These are phyloP conservation scores for Bombylius major DNA, from an alignment of 2,888 invertebrate species.

Conservation along the genomic window DNA sequence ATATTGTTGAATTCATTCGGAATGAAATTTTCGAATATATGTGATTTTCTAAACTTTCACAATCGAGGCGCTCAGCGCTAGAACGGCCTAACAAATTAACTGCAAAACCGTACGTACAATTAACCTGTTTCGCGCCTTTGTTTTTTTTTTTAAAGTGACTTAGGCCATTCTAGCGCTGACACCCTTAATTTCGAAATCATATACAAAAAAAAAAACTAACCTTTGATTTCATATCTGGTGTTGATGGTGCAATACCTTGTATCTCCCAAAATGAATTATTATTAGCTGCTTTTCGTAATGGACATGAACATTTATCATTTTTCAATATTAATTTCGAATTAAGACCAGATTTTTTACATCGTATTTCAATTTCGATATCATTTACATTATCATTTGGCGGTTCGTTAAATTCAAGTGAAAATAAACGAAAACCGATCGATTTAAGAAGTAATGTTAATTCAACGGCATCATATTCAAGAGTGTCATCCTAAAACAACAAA, in stretches of 20 bases:
- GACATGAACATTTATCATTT: conserved; percentile 11
- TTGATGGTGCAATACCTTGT: conserved; percentile 11
- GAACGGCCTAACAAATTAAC: too few relatives aligned
- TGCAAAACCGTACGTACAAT: too few relatives aligned
- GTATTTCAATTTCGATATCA: conserved; percentile 12
- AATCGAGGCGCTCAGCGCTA: too few relatives aligned
- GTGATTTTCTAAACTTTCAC: too few relatives aligned
- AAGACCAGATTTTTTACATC: conserved; percentile 12
- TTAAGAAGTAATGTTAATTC: conserved; percentile 13
- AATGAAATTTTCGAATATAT: too few relatives aligned
- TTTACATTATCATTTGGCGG: neutral
- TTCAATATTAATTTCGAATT: conserved; percentile 8
- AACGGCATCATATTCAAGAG: conserved; percentile 12
- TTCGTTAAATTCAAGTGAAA: conserved; percentile 12
- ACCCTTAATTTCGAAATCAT: too few relatives aligned
- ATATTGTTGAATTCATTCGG: too few relatives aligned
- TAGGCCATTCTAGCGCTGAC: too few relatives aligned
- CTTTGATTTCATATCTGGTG: neutral
- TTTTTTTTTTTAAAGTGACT: too few relatives aligned
- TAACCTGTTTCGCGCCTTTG: too few relatives aligned
- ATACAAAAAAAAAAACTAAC: too few relatives aligned
- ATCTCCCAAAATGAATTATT: conserved; percentile 16
- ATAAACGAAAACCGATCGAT: conserved; percentile 13
- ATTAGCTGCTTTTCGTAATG: conserved; percentile 6
- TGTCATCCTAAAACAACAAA: conserved; percentile 9